A percentile compares a stretch with the other conserved stretches of the same genome.
These are phyloP conservation scores for Orthosia cruda DNA, from an alignment of 2,888 invertebrate genomes.

Conservation along the genomic window DNA sequence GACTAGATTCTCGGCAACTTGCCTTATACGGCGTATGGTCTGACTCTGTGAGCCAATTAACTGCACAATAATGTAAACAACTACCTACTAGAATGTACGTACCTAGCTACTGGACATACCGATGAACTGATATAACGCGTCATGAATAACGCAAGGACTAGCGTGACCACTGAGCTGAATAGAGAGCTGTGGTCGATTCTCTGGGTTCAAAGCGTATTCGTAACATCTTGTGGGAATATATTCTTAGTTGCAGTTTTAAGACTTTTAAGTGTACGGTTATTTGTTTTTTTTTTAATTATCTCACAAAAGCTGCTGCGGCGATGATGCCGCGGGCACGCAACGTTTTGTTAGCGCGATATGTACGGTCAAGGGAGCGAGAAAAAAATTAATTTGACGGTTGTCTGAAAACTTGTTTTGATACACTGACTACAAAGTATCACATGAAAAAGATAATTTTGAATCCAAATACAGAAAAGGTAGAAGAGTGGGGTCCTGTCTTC, in stretches of 20 bases:
- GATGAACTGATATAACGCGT: constrained; percentile 60
- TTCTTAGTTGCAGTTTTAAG: background rate
- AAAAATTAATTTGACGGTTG: background rate
- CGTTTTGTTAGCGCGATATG: constrained; percentile 3
- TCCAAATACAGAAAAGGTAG: background rate
- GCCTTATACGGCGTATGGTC: constrained; percentile 82
- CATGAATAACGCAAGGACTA: constrained; percentile 48
- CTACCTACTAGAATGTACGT: constrained; percentile 67
- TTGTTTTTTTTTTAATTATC: constrained; percentile 7
- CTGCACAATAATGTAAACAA: constrained; percentile 79
- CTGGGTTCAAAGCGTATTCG: background rate
- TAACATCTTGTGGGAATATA: background rate
- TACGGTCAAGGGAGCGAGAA: background rate
- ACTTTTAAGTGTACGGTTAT: background rate
- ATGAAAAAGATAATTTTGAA: background rate
- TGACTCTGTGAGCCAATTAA: constrained; percentile 83
- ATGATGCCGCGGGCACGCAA: background rate
- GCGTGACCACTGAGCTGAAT: constrained; percentile 21
- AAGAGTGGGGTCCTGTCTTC: no score
- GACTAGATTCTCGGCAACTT: constrained; percentile 84
- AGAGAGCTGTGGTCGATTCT: constrained; percentile 3
- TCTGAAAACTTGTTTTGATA: background rate
- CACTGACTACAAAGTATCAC: background rate
- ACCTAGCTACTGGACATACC: constrained; percentile 56
- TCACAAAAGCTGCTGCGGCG: background rate